Conservation (phyloP, 2,797 vertebrate genomes). For the Darevskia mixta region DNA sequence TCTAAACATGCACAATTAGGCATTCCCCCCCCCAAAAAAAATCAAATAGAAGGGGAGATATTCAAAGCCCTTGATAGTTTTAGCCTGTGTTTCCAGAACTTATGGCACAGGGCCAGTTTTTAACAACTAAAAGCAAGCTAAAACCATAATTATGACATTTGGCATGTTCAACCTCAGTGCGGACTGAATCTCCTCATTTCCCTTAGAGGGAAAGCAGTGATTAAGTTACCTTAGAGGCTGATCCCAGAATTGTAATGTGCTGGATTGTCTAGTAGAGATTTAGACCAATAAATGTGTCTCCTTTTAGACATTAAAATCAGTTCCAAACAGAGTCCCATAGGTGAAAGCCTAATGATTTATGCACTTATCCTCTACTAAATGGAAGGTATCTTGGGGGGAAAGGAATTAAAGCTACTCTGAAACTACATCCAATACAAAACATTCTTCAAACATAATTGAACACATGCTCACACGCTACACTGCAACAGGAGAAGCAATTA, state of each 20-base stretch:
- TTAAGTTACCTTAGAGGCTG: conserved; percentile 43
- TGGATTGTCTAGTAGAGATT: conserved; percentile 19
- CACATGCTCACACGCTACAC: background rate
- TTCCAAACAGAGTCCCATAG: conserved; percentile 30
- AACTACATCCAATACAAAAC: background rate
- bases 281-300: conserved; percentile 47
- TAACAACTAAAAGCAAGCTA: conserved; percentile 46
- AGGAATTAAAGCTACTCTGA: conserved; percentile 39
- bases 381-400: conserved; percentile 29
- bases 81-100: conserved; percentile 41
- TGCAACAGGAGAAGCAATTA: conserved; percentile 23
- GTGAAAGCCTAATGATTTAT: conserved; percentile 46
- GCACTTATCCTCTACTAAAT: conserved; percentile 4
- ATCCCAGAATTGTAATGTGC: conserved; percentile 25
- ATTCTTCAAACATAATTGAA: conserved; percentile 30
- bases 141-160: conserved; percentile 43
- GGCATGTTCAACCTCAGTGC: conserved; percentile 8
- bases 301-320: conserved; percentile 47
- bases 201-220: conserved; percentile 51
- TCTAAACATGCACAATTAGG: conserved; percentile 61
- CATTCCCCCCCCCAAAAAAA: conserved; percentile 63
- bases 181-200: conserved; percentile 28
- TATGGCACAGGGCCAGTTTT: conserved; percentile 43
- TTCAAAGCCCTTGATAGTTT: conserved; percentile 54
- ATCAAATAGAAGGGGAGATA: conserved; percentile 68